Percentiles rank a stretch among this genome's conserved stretches.
These are phyloP conservation scores for Seira sanloemensis DNA, from an alignment of 2,888 invertebrate species.

Conservation along the genomic window DNA sequence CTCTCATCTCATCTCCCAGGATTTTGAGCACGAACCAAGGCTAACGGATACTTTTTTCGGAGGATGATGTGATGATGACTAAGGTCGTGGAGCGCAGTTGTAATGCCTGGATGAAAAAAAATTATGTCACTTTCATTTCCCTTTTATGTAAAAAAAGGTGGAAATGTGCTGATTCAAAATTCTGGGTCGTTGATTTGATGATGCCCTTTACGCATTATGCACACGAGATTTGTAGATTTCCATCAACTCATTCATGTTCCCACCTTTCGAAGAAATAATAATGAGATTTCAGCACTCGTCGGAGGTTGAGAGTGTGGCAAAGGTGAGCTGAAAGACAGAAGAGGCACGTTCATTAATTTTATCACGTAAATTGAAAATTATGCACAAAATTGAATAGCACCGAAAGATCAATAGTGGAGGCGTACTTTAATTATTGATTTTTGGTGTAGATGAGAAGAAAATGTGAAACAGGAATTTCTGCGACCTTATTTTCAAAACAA, in stretches of 20 bases:
- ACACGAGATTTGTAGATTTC: background rate
- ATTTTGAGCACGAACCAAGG: conserved; percentile 58
- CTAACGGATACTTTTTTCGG: conserved; percentile 31
- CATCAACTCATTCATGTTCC: background rate
- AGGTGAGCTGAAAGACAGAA: background rate
- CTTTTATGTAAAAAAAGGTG: conserved; percentile 34
- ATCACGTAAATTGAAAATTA: background rate
- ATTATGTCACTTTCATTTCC: background rate
- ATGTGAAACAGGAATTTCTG: conserved; percentile 16
- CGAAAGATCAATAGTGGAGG: too few relatives aligned
- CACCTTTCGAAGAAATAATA: too few relatives aligned
- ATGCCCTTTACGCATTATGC: too few relatives aligned
- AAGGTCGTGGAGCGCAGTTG: conserved; percentile 17
- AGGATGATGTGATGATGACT: conserved; percentile 18
- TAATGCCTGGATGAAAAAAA: too few relatives aligned
- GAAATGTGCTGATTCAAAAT: conserved; percentile 33
- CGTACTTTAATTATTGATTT: too few relatives aligned
- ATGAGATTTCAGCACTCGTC: background rate
- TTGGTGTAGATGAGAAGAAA: too few relatives aligned
- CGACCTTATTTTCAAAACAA: background rate
- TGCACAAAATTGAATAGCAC: too few relatives aligned
- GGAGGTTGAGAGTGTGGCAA: background rate
- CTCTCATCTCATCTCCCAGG: conserved; percentile 48
- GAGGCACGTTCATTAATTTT: background rate
- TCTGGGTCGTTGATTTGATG: background rate